Percentiles rank a stretch among this genome's conserved stretches.
phyloP scores from a whole-genome alignment of 2,888 invertebrate species.

The Saturnia japonica region DNA sequence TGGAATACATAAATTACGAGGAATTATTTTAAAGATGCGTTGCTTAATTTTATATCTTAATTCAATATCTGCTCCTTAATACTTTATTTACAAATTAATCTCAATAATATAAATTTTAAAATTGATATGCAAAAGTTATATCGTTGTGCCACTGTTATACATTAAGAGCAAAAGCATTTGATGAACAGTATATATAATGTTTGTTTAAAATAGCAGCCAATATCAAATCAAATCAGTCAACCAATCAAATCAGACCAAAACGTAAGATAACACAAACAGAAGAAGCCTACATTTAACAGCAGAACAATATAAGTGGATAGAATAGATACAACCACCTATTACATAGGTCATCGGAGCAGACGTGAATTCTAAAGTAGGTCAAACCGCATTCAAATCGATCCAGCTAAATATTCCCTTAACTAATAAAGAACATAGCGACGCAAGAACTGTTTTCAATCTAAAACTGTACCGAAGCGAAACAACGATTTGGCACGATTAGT shows the following conservation, averaged over 20 bases:
- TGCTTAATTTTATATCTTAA: not conserved
- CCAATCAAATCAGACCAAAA: not conserved
- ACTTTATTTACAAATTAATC: not conserved
- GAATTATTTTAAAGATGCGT: not conserved
- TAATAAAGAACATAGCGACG: not conserved
- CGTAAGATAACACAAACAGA: not conserved
- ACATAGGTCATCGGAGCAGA: not conserved
- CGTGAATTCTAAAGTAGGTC: not conserved
- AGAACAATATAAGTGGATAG: not conserved
- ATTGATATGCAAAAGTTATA: not conserved
- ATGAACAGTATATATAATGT: not conserved
- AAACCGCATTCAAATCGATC: constrained; percentile 1
- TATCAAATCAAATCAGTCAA: not conserved
- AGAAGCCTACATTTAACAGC: not conserved
- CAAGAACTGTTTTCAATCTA: constrained; percentile 7
- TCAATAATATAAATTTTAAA: not conserved
- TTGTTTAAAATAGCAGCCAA: not conserved
- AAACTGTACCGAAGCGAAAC: constrained; percentile 8
- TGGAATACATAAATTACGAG: not conserved
- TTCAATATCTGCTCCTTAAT: not conserved
- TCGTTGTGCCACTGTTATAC: not conserved
- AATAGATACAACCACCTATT: not conserved
- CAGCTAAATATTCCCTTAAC: constrained; percentile 22
- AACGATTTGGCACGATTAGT: constrained; percentile 7
- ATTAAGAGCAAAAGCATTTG: not conserved